Conservation (phyloP, 1,140 invertebrate species). For the Pachyrhynchus sulphureomaculatus region DNA sequence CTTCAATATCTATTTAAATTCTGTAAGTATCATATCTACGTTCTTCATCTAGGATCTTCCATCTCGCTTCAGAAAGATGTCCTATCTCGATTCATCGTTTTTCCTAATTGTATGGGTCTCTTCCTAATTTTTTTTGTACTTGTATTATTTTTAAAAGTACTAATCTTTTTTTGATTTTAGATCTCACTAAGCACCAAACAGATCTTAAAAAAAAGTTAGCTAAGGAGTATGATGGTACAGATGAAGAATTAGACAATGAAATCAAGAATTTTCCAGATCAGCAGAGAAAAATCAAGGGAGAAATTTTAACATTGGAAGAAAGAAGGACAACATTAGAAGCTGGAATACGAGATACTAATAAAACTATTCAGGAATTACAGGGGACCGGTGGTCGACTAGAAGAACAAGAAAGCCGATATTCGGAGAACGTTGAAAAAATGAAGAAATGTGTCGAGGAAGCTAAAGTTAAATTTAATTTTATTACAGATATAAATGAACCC, state of each 20-base stretch:
- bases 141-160: not conserved
- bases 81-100: no score
- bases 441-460: constrained; percentile 44
- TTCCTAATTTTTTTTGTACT: not conserved
- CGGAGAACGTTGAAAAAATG: constrained; percentile 40
- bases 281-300: constrained; percentile 35
- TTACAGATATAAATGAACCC: not conserved
- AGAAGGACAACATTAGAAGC: constrained; percentile 32
- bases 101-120: not conserved
- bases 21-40: no score
- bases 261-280: constrained; percentile 43
- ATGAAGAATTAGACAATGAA: constrained; percentile 57
- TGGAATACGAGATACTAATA: constrained; percentile 30
- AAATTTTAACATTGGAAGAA: constrained; percentile 33
- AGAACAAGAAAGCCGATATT: constrained; percentile 47
- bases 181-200: no score
- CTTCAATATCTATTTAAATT: no score
- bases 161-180: no score
- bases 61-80: no score
- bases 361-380: constrained; percentile 42
- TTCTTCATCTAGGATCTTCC: no score
- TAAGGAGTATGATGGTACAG: constrained; percentile 59
- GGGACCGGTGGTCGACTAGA: constrained; percentile 47
- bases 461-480: constrained; percentile 31
- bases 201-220: no score